These are phyloP conservation scores for Lates calcarifer DNA, from an alignment of 2,113 vertebrate species.

Conservation along the genomic window DNA sequence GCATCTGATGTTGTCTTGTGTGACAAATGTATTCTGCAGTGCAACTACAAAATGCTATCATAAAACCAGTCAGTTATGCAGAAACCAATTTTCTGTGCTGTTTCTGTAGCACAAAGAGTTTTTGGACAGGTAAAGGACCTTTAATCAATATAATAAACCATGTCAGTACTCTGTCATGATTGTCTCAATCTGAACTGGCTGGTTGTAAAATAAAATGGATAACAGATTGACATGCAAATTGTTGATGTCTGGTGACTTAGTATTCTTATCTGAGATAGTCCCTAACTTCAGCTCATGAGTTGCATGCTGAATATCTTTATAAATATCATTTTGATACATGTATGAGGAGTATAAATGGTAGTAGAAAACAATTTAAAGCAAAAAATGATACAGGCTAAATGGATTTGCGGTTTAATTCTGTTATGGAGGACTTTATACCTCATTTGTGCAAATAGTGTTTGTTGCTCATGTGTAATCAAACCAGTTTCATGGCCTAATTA, in stretches of 20 bases:
- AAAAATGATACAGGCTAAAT: background rate
- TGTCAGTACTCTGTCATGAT: background rate
- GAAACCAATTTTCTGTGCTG: background rate
- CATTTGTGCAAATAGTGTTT: background rate
- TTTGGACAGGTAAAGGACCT: background rate
- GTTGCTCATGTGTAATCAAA: background rate
- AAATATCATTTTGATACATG: no score
- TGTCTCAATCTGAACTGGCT: background rate
- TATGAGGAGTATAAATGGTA: background rate
- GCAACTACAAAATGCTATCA: background rate
- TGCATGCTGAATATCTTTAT: no score
- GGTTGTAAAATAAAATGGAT: background rate
- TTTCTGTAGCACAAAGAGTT: background rate
- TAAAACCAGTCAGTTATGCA: background rate
- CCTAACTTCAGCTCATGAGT: no score
- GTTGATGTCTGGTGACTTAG: background rate
- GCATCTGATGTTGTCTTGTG: slow-evolving; percentile 26
- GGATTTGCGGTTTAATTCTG: background rate
- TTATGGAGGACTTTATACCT: background rate
- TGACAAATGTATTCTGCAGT: slow-evolving; percentile 40
- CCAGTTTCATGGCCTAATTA: slow-evolving; percentile 18
- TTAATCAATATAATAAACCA: background rate
- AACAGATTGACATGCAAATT: background rate
- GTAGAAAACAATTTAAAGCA: background rate
- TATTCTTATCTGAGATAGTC: no score